phyloP scores from a whole-genome alignment of 2,888 invertebrate genomes.

The Mesoligia furuncula region DNA sequence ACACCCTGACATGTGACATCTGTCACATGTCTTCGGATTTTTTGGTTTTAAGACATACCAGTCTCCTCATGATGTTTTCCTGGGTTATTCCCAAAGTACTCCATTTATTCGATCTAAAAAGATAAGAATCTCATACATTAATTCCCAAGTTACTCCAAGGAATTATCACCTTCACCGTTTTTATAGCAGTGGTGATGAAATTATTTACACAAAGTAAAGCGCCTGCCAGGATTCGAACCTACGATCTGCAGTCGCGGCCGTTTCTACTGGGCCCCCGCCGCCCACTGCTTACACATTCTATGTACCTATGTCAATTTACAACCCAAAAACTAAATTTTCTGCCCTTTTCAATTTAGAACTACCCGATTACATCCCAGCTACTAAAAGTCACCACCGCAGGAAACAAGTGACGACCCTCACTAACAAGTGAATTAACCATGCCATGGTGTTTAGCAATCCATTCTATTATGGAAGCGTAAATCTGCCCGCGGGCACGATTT shows the following conservation, averaged over 20 bases:
- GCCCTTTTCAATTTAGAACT: neutral
- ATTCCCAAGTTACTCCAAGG: no score
- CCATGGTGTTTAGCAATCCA: conserved; percentile 56
- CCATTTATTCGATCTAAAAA: no score
- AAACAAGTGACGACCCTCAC: conserved; percentile 36
- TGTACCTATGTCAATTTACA: neutral
- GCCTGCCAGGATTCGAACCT: neutral
- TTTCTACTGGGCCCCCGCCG: neutral
- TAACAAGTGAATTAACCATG: conserved; percentile 52
- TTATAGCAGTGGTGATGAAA: no score
- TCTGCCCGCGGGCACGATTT: conserved; percentile 64
- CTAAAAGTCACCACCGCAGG: conserved; percentile 15
- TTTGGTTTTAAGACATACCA: neutral
- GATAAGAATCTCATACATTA: no score
- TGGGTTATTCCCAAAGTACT: no score
- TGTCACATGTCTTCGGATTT: neutral
- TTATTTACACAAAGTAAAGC: neutral
- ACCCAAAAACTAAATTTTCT: neutral
- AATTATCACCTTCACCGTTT: neutral
- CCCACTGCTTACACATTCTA: neutral
- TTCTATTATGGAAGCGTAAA: conserved; percentile 66
- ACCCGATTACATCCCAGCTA: neutral
- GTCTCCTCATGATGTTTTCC: neutral
- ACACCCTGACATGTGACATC: no score
- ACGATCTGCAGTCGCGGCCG: neutral